These are phyloP conservation scores for Eupsilia transversa DNA, from an alignment of 2,888 invertebrate species.

Conservation along the genomic window DNA sequence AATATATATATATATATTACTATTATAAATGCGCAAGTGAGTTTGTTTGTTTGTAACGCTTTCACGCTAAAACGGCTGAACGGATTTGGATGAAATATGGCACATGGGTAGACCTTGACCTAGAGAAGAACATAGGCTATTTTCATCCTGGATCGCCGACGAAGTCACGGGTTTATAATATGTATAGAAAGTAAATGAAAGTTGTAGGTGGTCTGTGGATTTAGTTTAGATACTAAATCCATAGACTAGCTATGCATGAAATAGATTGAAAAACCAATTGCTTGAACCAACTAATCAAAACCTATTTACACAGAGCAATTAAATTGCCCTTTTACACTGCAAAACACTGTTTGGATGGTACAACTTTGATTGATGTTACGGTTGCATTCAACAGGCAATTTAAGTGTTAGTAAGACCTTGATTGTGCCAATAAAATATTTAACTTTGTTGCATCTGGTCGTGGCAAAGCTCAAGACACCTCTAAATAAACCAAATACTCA, in stretches of 20 bases:
- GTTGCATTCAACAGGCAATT: conserved; percentile 31
- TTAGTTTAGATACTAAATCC: no score
- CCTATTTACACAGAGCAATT: conserved; percentile 18
- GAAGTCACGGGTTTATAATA: no score
- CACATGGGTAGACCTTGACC: no score
- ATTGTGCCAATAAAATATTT: conserved; percentile 28
- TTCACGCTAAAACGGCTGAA: no score
- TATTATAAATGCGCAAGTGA: no score
- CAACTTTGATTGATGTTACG: conserved; percentile 1
- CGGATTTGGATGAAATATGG: no score
- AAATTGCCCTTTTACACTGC: conserved; percentile 21
- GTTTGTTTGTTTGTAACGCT: no score
- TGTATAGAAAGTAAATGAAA: no score
- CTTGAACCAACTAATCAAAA: conserved; percentile 12
- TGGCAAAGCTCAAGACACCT: background rate
- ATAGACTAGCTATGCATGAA: background rate
- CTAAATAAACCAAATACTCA: background rate
- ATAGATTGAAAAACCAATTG: conserved; percentile 19
- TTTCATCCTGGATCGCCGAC: no score
- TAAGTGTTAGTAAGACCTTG: conserved; percentile 20
- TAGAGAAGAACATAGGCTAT: no score
- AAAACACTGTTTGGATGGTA: conserved; percentile 3
- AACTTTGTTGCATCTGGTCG: conserved; percentile 23
- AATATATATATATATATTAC: no score
- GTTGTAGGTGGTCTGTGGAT: no score